Percentiles rank a stretch among this genome's conserved stretches.
phyloP scores from a whole-genome alignment of 2,797 vertebrate species.

The Rhynchonycteris naso region DNA sequence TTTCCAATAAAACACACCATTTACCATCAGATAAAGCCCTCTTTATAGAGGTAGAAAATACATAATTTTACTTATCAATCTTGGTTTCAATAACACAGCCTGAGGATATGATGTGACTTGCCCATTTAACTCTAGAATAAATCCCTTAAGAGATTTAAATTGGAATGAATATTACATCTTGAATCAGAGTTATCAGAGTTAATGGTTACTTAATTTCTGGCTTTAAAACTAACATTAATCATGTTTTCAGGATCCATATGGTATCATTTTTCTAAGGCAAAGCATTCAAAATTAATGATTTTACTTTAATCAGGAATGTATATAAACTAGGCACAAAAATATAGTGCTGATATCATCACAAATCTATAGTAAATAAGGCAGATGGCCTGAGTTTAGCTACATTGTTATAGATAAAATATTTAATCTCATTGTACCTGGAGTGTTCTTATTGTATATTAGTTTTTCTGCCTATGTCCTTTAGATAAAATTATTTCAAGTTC shows the following conservation, averaged over 20 bases:
- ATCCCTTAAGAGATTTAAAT: constrained; percentile 23
- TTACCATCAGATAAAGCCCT: constrained; percentile 6
- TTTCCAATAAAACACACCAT: constrained; percentile 12
- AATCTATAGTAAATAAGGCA: constrained; percentile 14
- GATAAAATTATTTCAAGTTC: neutral
- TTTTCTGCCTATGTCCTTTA: constrained; percentile 2
- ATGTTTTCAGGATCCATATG: constrained; percentile 24
- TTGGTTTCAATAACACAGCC: constrained; percentile 28
- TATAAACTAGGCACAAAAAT: constrained; percentile 21
- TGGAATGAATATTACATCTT: constrained; percentile 40
- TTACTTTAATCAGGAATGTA: constrained; percentile 6
- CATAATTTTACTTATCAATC: constrained; percentile 1
- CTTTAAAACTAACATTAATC: constrained; percentile 41
- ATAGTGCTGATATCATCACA: neutral
- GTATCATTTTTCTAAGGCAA: constrained; percentile 26
- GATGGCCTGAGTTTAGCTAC: neutral
- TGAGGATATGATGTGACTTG: neutral
- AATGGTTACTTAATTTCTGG: constrained; percentile 47
- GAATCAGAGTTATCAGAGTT: constrained; percentile 44
- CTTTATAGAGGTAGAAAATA: constrained; percentile 24
- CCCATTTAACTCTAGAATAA: constrained; percentile 20
- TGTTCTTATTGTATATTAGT: neutral
- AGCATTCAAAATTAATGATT: constrained; percentile 24
- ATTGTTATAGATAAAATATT: neutral
- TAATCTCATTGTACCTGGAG: neutral